phyloP scores from a whole-genome alignment of 1,140 invertebrate genomes.

The Drosophila orena region DNA sequence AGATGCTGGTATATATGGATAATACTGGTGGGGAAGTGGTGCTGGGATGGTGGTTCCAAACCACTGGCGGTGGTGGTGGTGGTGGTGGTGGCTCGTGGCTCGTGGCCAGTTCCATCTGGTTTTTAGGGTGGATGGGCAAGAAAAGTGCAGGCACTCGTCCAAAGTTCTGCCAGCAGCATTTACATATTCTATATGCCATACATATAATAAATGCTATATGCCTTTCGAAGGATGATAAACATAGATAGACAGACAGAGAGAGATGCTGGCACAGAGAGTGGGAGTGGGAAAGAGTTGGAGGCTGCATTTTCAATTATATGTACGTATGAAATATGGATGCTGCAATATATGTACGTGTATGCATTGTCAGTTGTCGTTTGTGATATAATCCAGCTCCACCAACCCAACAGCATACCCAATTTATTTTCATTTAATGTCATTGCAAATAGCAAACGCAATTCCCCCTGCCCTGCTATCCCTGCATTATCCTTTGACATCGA shows the following conservation, averaged over 20 bases:
- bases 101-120: conserved; percentile 35
- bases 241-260: conserved; percentile 1
- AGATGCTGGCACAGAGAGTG: neutral
- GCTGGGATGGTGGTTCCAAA: neutral
- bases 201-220: conserved; percentile 21
- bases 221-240: conserved; percentile 20
- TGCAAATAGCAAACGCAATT: conserved; percentile 21
- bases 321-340: conserved; percentile 24
- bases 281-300: neutral
- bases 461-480: neutral
- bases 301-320: conserved; percentile 50
- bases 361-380: conserved; percentile 34
- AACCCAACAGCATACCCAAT: conserved; percentile 5
- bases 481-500: conserved; percentile 11
- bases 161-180: conserved; percentile 47
- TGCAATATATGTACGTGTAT: conserved; percentile 38
- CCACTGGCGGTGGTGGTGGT: neutral
- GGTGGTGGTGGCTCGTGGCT: conserved; percentile 10
- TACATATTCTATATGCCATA: conserved; percentile 35
- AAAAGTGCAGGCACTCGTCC: conserved; percentile 38
- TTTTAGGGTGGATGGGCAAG: conserved; percentile 12
- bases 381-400: conserved; percentile 25
- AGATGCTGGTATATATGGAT: conserved; percentile 3
- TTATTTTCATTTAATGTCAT: conserved; percentile 46
- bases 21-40: conserved; percentile 12